Conservation (phyloP, 2,888 invertebrate genomes). For the Notocelia uddmanniana region DNA sequence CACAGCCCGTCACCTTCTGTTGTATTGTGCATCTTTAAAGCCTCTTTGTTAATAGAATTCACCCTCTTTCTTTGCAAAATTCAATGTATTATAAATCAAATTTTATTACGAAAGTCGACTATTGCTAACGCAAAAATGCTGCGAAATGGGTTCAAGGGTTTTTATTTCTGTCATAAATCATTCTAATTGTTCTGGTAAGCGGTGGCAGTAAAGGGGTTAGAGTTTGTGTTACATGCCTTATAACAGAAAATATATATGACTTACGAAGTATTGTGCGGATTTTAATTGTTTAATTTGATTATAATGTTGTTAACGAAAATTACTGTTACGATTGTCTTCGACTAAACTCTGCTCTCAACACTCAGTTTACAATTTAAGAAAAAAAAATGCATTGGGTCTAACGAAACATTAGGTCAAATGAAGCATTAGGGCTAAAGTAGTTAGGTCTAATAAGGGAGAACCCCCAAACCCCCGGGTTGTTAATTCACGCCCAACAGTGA, state of each 20-base stretch:
- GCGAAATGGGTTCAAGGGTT: conserved; percentile 76
- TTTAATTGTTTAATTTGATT: background rate
- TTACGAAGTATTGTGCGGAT: background rate
- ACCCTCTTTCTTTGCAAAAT: conserved; percentile 58
- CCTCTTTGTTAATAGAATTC: conserved; percentile 52
- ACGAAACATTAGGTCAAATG: no score
- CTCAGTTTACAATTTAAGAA: no score
- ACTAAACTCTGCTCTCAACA: no score
- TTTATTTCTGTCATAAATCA: conserved; percentile 81
- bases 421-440: no score
- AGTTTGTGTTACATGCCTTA: conserved; percentile 49
- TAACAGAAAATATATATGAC: conserved; percentile 34
- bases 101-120: conserved; percentile 72
- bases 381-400: no score
- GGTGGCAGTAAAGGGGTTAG: conserved; percentile 65
- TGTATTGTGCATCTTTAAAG: conserved; percentile 35
- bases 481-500: no score
- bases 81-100: conserved; percentile 70
- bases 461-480: no score
- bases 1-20: conserved; percentile 27
- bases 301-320: background rate
- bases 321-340: no score
- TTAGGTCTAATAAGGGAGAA: no score
- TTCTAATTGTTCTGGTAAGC: conserved; percentile 77
- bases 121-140: conserved; percentile 76